A percentile compares a stretch with the other conserved stretches of the same genome.
Evolutionary conservation across 2,888 invertebrate genomes (phyloP).

Genomic region (Pycnomerus fuliginosus): DNA sequence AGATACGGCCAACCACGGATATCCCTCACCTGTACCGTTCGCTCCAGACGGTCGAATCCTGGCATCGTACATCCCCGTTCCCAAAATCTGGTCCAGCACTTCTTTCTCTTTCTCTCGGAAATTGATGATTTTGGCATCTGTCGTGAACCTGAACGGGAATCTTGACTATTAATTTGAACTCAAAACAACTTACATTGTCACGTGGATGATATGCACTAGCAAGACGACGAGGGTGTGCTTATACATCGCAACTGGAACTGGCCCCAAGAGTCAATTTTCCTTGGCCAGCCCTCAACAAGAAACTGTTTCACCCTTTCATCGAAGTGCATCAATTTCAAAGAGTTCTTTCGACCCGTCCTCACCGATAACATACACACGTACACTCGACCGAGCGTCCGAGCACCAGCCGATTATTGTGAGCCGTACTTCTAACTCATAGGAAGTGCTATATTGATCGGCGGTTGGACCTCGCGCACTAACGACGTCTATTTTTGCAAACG

Average conservation of each 20-base stretch:
- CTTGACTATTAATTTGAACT: slow-evolving; percentile 4
- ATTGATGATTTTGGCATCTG: slow-evolving; percentile 79
- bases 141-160: slow-evolving; percentile 60
- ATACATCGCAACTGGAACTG: slow-evolving; percentile 30
- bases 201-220: slow-evolving; percentile 51
- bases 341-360: slow-evolving; percentile 15
- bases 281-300: slow-evolving; percentile 12
- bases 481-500: slow-evolving; percentile 25
- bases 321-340: slow-evolving; percentile 14
- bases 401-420: slow-evolving; percentile 23
- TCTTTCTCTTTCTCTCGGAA: slow-evolving; percentile 93
- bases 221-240: slow-evolving; percentile 38
- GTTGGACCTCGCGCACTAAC: slow-evolving; percentile 27
- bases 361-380: slow-evolving; percentile 19
- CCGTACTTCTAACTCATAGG: slow-evolving; percentile 24
- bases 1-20: slow-evolving; percentile 5
- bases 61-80: slow-evolving; percentile 88
- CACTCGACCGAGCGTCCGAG: slow-evolving; percentile 16
- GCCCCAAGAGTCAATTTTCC: slow-evolving; percentile 15
- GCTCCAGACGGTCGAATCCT: slow-evolving; percentile 90
- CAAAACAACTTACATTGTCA: slow-evolving; percentile 55
- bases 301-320: slow-evolving; percentile 16
- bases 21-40: slow-evolving; percentile 85
- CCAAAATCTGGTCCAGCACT: slow-evolving; percentile 89
- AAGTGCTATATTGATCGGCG: slow-evolving; percentile 28